phyloP scores from a whole-genome alignment of 2,888 invertebrate species.

The Polymixis lichenea region DNA sequence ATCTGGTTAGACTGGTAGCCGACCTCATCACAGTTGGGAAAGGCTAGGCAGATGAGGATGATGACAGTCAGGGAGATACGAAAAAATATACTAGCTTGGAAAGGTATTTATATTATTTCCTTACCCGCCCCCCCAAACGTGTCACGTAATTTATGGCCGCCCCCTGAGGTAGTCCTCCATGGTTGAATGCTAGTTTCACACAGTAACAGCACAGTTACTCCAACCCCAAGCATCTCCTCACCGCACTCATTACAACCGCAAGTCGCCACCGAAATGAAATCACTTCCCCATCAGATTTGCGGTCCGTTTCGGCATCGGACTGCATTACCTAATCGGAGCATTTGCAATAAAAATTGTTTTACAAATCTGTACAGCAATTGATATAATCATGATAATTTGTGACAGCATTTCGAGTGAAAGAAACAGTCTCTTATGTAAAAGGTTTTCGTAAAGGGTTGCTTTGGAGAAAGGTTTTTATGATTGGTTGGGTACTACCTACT shows the following conservation, averaged over 20 bases:
- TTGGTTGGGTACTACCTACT: background rate
- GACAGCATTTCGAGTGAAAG: background rate
- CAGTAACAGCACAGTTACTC: conserved; percentile 8
- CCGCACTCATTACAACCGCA: conserved; percentile 46
- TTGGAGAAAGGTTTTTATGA: background rate
- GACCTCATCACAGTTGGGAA: too few relatives aligned
- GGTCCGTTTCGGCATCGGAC: conserved; percentile 57
- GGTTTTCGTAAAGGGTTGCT: background rate
- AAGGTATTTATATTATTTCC: too few relatives aligned
- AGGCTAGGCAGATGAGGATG: too few relatives aligned
- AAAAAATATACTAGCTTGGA: too few relatives aligned
- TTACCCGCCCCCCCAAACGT: too few relatives aligned
- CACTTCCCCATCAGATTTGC: conserved; percentile 50
- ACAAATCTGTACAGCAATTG: conserved; percentile 20
- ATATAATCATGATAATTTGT: conserved; percentile 19
- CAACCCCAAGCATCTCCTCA: conserved; percentile 18
- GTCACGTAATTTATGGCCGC: too few relatives aligned
- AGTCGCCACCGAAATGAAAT: conserved; percentile 39
- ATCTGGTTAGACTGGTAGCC: too few relatives aligned
- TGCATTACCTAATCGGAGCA: conserved; percentile 31
- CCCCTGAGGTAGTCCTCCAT: too few relatives aligned
- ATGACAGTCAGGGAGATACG: too few relatives aligned
- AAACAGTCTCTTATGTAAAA: background rate
- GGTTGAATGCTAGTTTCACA: conserved; percentile 10
- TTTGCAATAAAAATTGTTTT: conserved; percentile 33